Evolutionary conservation across 2,888 invertebrate species (phyloP).

Genomic region (Rosalia funebris): DNA sequence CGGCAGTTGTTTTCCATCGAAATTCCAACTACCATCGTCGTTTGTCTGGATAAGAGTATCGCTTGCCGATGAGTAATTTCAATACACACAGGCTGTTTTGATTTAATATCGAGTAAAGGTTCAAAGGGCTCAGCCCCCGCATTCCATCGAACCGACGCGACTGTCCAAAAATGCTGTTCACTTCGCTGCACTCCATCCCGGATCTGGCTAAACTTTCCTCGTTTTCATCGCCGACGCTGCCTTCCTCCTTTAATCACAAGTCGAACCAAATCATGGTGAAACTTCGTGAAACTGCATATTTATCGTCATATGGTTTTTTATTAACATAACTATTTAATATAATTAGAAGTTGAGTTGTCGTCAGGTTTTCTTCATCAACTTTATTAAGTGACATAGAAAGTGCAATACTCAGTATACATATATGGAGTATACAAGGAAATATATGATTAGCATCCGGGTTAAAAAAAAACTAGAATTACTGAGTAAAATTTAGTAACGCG

Average conservation of each 20-base stretch:
- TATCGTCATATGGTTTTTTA: too few species aligned
- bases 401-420: too few species aligned
- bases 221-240: slow-evolving; percentile 11
- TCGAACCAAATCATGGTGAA: slow-evolving; percentile 27
- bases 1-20: slow-evolving; percentile 28
- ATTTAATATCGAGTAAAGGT: slow-evolving; percentile 46
- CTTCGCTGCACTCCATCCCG: slow-evolving; percentile 45
- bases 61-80: slow-evolving; percentile 40
- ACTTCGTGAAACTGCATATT: too few species aligned
- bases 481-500: too few species aligned
- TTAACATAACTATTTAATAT: too few species aligned
- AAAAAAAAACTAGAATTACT: too few species aligned
- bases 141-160: slow-evolving; percentile 43
- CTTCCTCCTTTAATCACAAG: slow-evolving; percentile 26
- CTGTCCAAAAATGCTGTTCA: slow-evolving; percentile 40
- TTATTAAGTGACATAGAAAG: too few species aligned
- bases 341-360: too few species aligned
- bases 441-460: too few species aligned
- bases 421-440: too few species aligned
- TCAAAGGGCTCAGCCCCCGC: slow-evolving; percentile 44
- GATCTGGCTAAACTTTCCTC: slow-evolving; percentile 25
- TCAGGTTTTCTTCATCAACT: too few species aligned
- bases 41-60: slow-evolving; percentile 21
- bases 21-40: slow-evolving; percentile 26
- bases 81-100: slow-evolving; percentile 45